phyloP scores from a whole-genome alignment of 2,113 vertebrate species.

The Neotragus moschatus region DNA sequence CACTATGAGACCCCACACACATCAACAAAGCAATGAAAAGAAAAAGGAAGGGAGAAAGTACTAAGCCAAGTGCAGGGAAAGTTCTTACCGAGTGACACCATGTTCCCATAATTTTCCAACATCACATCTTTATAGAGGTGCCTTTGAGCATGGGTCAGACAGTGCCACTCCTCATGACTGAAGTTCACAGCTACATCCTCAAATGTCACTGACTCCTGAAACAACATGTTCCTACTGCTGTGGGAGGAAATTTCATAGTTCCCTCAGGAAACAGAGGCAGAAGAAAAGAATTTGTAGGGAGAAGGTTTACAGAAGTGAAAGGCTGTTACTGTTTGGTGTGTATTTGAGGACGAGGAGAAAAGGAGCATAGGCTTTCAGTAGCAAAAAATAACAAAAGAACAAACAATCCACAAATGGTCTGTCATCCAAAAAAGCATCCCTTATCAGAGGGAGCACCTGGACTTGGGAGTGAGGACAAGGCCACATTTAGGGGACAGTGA shows the following conservation, averaged over 20 bases:
- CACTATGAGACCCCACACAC: background rate
- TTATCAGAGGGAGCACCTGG: background rate
- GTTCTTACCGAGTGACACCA: constrained; percentile 12
- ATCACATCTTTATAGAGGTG: constrained; percentile 31
- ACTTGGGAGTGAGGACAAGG: background rate
- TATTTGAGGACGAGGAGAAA: background rate
- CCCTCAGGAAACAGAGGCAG: background rate
- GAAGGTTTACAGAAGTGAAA: background rate
- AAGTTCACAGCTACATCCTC: constrained; percentile 39
- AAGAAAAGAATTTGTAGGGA: background rate
- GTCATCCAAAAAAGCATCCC: background rate
- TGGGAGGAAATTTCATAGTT: background rate
- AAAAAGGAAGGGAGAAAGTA: background rate
- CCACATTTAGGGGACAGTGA: background rate
- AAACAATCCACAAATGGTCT: background rate
- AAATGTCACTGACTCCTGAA: constrained; percentile 1
- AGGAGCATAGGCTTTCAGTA: background rate
- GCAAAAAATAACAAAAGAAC: background rate
- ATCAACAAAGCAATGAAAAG: background rate
- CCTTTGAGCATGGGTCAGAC: background rate
- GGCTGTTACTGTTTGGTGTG: background rate
- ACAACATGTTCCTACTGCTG: background rate
- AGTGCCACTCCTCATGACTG: background rate
- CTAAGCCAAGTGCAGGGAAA: background rate
- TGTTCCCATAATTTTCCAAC: constrained; percentile 26